A percentile compares a stretch with the other conserved stretches of the same genome.
phyloP scores from a whole-genome alignment of 2,113 vertebrate species.

The Sebastes schlegelii region DNA sequence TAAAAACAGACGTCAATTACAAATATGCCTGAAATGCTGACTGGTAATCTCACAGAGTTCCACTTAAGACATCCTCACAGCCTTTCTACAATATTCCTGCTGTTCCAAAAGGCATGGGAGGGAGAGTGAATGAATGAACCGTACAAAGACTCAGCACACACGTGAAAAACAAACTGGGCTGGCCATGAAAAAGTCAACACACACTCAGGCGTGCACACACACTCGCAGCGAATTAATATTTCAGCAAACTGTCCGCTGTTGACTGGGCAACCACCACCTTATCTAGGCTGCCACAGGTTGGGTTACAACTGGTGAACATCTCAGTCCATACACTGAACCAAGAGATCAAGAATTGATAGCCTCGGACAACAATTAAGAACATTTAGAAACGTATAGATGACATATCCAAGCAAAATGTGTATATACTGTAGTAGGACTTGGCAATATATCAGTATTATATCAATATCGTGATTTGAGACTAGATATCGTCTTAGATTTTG shows the following conservation, averaged over 20 bases:
- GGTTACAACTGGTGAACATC: conserved; percentile 70
- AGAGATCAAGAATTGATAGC: conserved; percentile 46
- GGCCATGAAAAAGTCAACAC: conserved; percentile 49
- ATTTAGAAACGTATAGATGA: not conserved
- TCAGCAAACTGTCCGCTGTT: conserved; percentile 75
- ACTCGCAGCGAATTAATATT: conserved; percentile 79
- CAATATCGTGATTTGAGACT: no score
- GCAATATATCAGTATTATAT: no score
- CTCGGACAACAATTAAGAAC: not conserved
- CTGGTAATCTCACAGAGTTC: not conserved
- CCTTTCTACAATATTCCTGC: conserved; percentile 3
- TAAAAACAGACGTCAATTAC: not conserved
- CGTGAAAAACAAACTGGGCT: conserved; percentile 56
- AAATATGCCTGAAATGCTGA: not conserved
- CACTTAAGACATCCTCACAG: not conserved
- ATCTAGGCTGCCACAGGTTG: conserved; percentile 73
- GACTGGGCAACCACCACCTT: conserved; percentile 81
- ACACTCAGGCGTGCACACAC: conserved; percentile 16
- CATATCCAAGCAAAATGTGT: not conserved
- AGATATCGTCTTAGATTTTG: no score
- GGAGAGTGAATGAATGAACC: conserved; percentile 53
- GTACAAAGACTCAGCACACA: conserved; percentile 37
- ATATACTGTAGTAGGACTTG: no score
- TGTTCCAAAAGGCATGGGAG: conserved; percentile 17
- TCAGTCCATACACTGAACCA: conserved; percentile 53